Conservation (phyloP, 2,888 invertebrate genomes). For the Ryuthela nishihirai region DNA sequence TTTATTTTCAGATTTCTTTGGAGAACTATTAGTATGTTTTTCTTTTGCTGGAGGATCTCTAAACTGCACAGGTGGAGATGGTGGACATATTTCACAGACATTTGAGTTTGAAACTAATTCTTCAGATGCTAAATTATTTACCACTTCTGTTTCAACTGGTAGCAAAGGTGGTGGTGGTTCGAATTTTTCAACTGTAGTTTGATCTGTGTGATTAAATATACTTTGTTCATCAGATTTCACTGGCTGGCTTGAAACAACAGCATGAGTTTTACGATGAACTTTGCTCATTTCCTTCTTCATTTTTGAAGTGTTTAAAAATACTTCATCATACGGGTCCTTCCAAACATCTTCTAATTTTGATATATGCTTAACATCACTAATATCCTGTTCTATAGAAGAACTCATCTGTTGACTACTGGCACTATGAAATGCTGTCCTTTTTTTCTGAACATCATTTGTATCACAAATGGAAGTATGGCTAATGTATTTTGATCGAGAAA, state of each 20-base stretch:
- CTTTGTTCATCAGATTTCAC: constrained; percentile 8
- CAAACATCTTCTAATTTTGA: not conserved
- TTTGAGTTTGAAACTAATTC: constrained; percentile 6
- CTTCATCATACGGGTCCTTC: constrained; percentile 11
- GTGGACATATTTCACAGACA: constrained; percentile 36
- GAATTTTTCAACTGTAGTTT: constrained; percentile 10
- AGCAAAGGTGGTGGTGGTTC: constrained; percentile 20
- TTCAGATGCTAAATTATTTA: not conserved
- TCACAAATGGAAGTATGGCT: constrained; percentile 1
- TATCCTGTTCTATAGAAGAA: not conserved
- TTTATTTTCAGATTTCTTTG: constrained; percentile 7
- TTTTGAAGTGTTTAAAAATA: not conserved
- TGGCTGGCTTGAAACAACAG: constrained; percentile 22
- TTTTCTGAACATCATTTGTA: not conserved
- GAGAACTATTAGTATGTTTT: constrained; percentile 37
- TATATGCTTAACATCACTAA: not conserved
- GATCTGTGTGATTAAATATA: constrained; percentile 7
- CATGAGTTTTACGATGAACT: not conserved
- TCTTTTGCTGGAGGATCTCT: constrained; percentile 57
- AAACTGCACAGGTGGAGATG: constrained; percentile 55
- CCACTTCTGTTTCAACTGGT: constrained; percentile 2
- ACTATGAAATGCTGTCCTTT: not conserved
- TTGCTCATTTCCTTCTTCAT: not conserved
- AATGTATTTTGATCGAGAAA: constrained; percentile 1
- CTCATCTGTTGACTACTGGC: not conserved